phyloP scores from a whole-genome alignment of 1,140 invertebrate species.

The Monomorium pharaonis region DNA sequence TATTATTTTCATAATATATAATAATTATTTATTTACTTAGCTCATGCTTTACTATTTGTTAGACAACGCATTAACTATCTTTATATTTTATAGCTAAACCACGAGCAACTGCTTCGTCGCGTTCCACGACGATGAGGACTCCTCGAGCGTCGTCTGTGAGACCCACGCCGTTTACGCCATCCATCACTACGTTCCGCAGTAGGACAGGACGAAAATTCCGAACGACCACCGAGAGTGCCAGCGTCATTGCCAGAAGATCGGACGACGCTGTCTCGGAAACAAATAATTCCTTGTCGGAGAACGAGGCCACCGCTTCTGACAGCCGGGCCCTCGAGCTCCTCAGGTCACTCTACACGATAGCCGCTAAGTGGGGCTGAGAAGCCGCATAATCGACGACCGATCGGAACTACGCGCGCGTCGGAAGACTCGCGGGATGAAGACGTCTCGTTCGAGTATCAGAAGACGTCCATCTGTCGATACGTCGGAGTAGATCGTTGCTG shows the following conservation, averaged over 20 bases:
- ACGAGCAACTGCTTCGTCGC: not conserved
- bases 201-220: slow-evolving; percentile 78
- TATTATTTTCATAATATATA: not conserved
- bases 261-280: slow-evolving; percentile 78
- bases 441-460: not conserved
- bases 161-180: slow-evolving; percentile 69
- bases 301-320: slow-evolving; percentile 87
- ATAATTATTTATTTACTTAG: too few species aligned
- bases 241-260: slow-evolving; percentile 61
- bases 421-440: slow-evolving; percentile 41
- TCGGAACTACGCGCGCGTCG: slow-evolving; percentile 45
- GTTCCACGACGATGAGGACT: slow-evolving; percentile 53
- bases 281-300: slow-evolving; percentile 81
- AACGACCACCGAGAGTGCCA: slow-evolving; percentile 67
- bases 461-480: slow-evolving; percentile 7
- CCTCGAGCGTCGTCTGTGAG: slow-evolving; percentile 57
- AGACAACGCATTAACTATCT: not conserved
- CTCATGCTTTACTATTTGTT: not conserved
- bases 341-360: slow-evolving; percentile 92
- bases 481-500: slow-evolving; percentile 33
- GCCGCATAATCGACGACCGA: slow-evolving; percentile 46
- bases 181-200: slow-evolving; percentile 80
- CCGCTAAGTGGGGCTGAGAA: slow-evolving; percentile 90
- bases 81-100: slow-evolving; percentile 4
- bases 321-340: slow-evolving; percentile 92